phyloP scores from a whole-genome alignment of 2,888 invertebrate genomes.

The Acleris sparsana region DNA sequence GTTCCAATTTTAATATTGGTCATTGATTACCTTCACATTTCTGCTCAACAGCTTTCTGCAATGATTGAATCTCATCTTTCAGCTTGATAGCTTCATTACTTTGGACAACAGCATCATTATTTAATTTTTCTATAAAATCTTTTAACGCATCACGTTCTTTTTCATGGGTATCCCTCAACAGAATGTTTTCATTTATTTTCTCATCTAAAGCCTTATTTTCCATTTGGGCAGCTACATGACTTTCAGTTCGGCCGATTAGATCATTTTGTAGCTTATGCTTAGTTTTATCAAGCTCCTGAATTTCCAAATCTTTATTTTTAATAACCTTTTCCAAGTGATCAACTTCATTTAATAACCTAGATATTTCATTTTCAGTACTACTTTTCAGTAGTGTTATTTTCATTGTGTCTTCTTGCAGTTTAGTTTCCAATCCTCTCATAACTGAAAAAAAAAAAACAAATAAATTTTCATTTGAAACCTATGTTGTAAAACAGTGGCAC shows the following conservation, averaged over 20 bases:
- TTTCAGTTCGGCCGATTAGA: not conserved
- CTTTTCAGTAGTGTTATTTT: constrained; percentile 1
- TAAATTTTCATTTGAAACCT: not conserved
- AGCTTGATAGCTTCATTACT: constrained; percentile 32
- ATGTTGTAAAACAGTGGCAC: not conserved
- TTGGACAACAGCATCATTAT: constrained; percentile 14
- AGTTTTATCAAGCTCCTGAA: not conserved
- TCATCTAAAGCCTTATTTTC: constrained; percentile 8
- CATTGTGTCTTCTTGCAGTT: constrained; percentile 5
- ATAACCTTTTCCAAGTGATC: constrained; percentile 1
- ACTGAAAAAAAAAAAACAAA: constrained; percentile 11
- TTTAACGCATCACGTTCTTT: constrained; percentile 8
- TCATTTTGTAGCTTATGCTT: constrained; percentile 3
- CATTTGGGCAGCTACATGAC: not conserved
- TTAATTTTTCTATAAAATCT: constrained; percentile 1
- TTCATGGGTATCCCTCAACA: constrained; percentile 4
- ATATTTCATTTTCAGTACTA: constrained; percentile 2
- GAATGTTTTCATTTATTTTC: not conserved
- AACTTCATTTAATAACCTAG: not conserved
- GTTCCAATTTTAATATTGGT: not conserved
- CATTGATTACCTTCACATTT: constrained; percentile 49
- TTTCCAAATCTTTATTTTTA: constrained; percentile 15
- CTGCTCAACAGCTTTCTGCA: constrained; percentile 45
- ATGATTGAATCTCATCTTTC: constrained; percentile 18
- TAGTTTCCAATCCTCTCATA: constrained; percentile 3